Base-by-base conservation (phyloP, 2,888 invertebrate genomes). In the Pheosia gnoma region DNA sequence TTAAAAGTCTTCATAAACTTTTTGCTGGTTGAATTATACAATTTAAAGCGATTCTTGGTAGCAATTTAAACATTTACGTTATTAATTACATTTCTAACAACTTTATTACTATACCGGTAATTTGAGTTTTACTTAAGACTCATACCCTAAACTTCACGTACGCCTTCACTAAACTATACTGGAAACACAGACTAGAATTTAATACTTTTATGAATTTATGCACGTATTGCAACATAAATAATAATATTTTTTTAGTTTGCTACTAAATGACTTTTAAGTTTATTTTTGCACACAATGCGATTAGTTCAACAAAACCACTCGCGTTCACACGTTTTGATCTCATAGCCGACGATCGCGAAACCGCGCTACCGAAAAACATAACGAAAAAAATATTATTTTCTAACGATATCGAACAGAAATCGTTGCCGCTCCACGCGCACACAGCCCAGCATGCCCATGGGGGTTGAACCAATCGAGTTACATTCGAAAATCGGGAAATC, bases 361-460 rank as follows among this genome's bases (percentile, higher is more conserved):
- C 25, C 8, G 25, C 51, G 7, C 11, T 9, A 47, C 51, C 8
- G 25, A 3, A 51, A 9, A 51, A 13, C 25, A 51, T 25, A 9
- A 38, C 11, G 38, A 25, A 11, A 38, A 38, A 37, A 55, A 55
- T 55, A 57, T 45, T 57, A 37, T 57, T 57, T 57, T 45, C 36
- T 45, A 43, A 45, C 43, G 45, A 4, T 57, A 57, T 53, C 62
- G 61, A 63, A 68, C 71, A 75, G 72, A 77, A 79, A 68, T 68
- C 63, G 67, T 78, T 75, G 77, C 73, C 72, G 71, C 67, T 73
- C 75, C 65, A 66, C 74, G 76, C 73, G 75, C 84, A 85, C 86
- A 87, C 85, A 88, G 86, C 87, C 84, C 83, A 75, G 75, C 74
- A 72, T 74, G 70, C 84, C 85, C 79, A 77, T 81, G 84, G 83